These are phyloP conservation scores for Tipula lateralis DNA, from an alignment of 2,888 invertebrate species.

Conservation along the genomic window DNA sequence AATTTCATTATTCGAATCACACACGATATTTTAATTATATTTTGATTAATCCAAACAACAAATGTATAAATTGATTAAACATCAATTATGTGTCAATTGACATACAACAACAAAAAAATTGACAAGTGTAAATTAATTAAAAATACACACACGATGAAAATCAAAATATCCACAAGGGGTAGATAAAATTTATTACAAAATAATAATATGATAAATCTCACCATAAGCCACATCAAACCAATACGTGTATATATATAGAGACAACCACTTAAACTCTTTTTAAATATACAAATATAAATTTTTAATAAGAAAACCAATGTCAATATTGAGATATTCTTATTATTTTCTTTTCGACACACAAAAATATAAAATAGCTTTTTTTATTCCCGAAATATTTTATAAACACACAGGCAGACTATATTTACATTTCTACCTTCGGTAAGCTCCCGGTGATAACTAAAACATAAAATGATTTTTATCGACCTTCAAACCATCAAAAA, in stretches of 20 bases:
- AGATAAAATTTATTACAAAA: neutral
- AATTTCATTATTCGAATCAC: neutral
- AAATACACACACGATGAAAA: neutral
- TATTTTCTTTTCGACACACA: neutral
- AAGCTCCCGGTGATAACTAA: conserved; percentile 28
- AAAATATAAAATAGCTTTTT: no score
- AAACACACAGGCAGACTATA: neutral
- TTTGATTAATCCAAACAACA: conserved; percentile 7
- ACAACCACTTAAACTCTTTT: neutral
- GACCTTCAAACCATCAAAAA: conserved; percentile 29
- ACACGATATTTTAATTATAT: neutral
- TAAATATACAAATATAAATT: neutral
- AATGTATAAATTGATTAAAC: neutral
- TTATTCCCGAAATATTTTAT: neutral
- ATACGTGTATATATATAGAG: neutral
- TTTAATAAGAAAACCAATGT: neutral
- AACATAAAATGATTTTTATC: conserved; percentile 24
- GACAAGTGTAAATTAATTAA: conserved; percentile 11
- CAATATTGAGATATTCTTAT: neutral
- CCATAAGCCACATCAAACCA: neutral
- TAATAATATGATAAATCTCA: conserved; percentile 19
- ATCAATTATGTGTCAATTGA: conserved; percentile 11
- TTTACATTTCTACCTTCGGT: neutral
- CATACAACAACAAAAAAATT: neutral
- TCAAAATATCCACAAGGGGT: neutral